Evolutionary conservation across 2,888 invertebrate species (phyloP), one percentile per base, ranked within the genome.

Genomic region (Caenorhabditis imperialis): DNA sequence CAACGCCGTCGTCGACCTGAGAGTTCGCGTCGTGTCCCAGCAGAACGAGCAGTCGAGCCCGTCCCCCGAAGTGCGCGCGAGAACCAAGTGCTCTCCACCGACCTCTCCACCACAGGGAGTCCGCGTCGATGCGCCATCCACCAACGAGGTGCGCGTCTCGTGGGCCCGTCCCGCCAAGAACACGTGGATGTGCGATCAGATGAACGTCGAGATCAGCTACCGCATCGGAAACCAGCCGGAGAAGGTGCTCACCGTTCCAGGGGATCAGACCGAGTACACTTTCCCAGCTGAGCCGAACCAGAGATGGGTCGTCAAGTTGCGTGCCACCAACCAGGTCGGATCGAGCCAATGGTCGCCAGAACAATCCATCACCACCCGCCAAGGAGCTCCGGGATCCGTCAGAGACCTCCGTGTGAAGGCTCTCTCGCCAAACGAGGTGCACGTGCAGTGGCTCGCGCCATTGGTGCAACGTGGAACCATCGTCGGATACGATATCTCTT

Each of bases 401-500:
- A 69, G 84, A 25, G 83, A 88, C 54, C 72, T 88, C 42, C 63
- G 82, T 16, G 81, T 84, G 45, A 82, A 78, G 47, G 82, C 84
- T 45, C 62, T 83, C 23, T 82, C 81, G 5, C 84, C 84, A 25
- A 85, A 84, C 48, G 82, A 82, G 44, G 85, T 88, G 16, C 81
- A 81, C 27, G 88, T 85, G 20, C 81, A 77, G 51, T 88, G 88
- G 88, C 54, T 78, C 16, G 82, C 86, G n/a, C 88, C 88, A 16
- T 58, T 81, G 6, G 81, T 82, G 20, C 83, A 85, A 51, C 73
- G 84, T 2, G 88, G 88, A 53, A 81, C 81, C 23, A 86, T 88
- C 45, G 86, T 88, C 48, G 88, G 88, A 58, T 88, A 88, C 75
- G 88, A 88, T 72, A 86, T 88, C 78, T 85, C 83, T 53, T 88